Conservation (phyloP, 2,888 invertebrate genomes). For the Temnothorax rugatulus region DNA sequence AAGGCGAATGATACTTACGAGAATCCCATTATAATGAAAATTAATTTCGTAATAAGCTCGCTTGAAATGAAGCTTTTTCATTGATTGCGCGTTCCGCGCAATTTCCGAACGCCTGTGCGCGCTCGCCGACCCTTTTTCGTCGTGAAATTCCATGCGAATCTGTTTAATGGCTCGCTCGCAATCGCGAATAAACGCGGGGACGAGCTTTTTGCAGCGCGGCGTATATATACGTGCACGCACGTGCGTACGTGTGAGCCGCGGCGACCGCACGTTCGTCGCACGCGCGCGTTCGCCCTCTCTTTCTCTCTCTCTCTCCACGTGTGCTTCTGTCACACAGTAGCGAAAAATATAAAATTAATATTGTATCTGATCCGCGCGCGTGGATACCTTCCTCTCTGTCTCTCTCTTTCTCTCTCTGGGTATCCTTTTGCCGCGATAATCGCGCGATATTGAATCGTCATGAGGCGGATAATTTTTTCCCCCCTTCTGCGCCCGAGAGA, state of each 20-base stretch:
- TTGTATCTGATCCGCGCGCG: conserved; percentile 68
- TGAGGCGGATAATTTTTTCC: conserved; percentile 60
- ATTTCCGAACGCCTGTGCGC: conserved; percentile 38
- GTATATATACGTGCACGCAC: conserved; percentile 48
- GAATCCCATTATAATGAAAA: conserved; percentile 44
- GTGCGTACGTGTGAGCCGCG: background rate
- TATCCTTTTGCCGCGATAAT: conserved; percentile 71
- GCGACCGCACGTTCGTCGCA: conserved; percentile 45
- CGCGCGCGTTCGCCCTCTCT: conserved; percentile 18
- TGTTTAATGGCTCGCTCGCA: conserved; percentile 59
- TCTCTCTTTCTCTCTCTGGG: conserved; percentile 15
- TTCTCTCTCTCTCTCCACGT: background rate
- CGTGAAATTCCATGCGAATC: conserved; percentile 56
- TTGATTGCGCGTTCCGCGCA: conserved; percentile 55
- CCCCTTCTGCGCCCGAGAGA: conserved; percentile 25
- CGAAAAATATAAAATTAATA: conserved; percentile 74
- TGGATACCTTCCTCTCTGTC: conserved; percentile 34
- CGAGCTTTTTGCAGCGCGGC: conserved; percentile 63
- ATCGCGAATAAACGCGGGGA: conserved; percentile 53
- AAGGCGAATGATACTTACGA: conserved; percentile 14
- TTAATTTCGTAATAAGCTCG: conserved; percentile 57
- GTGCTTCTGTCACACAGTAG: conserved; percentile 31
- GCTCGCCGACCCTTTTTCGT: conserved; percentile 47
- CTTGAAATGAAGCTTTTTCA: conserved; percentile 57
- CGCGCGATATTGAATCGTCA: conserved; percentile 72